Conservation (phyloP, 2,888 invertebrate species). For the Caenorhabditis becei region DNA sequence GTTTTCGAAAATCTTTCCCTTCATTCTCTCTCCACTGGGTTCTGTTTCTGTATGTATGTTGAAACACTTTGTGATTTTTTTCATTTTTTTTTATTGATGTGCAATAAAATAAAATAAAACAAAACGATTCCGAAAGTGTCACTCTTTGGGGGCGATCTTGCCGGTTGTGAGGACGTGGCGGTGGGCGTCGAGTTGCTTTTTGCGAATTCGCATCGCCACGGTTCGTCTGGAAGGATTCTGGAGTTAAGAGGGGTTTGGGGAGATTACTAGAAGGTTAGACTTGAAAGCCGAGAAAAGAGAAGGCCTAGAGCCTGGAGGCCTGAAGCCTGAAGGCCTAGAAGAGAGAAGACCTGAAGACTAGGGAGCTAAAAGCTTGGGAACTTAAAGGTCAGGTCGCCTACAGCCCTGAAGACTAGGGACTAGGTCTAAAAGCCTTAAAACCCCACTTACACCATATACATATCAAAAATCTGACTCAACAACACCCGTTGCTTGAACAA, state of each 20-base stretch:
- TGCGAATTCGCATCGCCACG: constrained; percentile 26
- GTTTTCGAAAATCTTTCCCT: constrained; percentile 11
- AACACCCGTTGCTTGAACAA: constrained; percentile 42
- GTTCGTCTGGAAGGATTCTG: constrained; percentile 34
- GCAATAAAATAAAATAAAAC: constrained; percentile 21
- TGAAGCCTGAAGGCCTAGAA: no score
- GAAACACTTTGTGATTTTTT: constrained; percentile 12
- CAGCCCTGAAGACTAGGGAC: no score
- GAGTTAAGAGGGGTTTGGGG: no score
- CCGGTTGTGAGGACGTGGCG: constrained; percentile 23
- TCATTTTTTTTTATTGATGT: constrained; percentile 14
- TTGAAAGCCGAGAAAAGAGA: no score
- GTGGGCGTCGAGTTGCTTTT: constrained; percentile 40
- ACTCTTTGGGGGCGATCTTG: background rate
- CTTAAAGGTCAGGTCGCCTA: no score
- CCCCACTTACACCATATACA: constrained; percentile 48
- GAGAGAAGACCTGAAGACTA: no score
- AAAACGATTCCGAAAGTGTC: no score
- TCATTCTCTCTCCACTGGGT: no score
- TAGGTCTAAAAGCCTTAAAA: no score
- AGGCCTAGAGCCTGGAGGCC: no score
- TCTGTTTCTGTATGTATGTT: constrained; percentile 26
- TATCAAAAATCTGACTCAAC: constrained; percentile 47
- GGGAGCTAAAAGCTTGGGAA: no score
- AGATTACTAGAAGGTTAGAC: no score